Evolutionary conservation across 2,797 vertebrate species (phyloP), one percentile per base, ranked within the genome.

Genomic region (Carcharodon carcharias): DNA sequence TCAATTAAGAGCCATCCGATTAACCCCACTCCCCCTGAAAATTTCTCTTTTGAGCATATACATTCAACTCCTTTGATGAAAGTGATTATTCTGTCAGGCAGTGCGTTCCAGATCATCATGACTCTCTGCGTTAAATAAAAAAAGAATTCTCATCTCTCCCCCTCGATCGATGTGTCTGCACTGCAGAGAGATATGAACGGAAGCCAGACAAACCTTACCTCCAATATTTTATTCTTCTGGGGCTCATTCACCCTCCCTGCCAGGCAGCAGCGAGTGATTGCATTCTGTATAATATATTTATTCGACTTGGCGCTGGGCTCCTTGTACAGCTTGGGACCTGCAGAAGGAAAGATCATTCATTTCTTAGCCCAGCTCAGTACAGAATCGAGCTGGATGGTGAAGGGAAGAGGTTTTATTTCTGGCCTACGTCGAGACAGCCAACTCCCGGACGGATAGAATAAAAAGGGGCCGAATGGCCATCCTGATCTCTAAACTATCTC

Each of bases 301-400:
- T 99, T 99, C 96, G 99, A 99, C 97, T 99, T 99, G 97, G 99
- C 99, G 96, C 99, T 99, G 67, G 99, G 99, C 97, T 99, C 99
- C 97, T 99, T 99, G 97, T 99, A 99, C 40, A 99, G 98, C 97
- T 98, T 98, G 23, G 99, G 99, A 88, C 99, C 99, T 99, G 96
- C 11, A 28, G 35, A 40, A 96, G 12, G 87, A 7, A 95, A 96
- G 16, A 50, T 6, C 26, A 50, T 58, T 40, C 11, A 67, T 12
- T 45, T 28, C n/a, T 67, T 67, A 4, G 8, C 18, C n/a, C 16
- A 23, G 40, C n/a, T 65, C 89, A 4, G 58, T 63, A 2, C 35
- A 82, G 11, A 77, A 40, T 12, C 2, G 14, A 35, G 35, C 56
- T 54, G 45, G 23, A 23, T 4, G 50, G 23, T 23, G 14, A 35